These are phyloP conservation scores for Phrynocephalus forsythii DNA, from an alignment of 2,797 vertebrate species.

Conservation along the genomic window DNA sequence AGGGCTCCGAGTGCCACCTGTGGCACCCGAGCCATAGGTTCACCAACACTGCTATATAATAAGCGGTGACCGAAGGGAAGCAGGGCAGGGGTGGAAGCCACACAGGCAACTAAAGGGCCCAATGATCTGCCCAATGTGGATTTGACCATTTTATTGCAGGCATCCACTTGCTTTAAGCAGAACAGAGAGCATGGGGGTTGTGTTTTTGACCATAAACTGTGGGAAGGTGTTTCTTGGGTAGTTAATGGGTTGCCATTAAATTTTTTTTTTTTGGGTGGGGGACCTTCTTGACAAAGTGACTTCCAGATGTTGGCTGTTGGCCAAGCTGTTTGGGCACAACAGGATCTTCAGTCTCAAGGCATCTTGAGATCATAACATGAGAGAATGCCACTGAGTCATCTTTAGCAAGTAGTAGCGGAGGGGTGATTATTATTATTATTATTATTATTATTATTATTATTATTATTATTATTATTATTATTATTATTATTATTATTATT, in stretches of 20 bases:
- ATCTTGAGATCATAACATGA: background rate
- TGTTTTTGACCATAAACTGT: background rate
- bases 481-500: no score
- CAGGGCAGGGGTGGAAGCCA: background rate
- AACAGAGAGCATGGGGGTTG: background rate
- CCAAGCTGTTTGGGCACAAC: background rate
- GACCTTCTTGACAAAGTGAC: background rate
- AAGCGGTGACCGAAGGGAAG: background rate
- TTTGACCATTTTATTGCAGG: background rate
- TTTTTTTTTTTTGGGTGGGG: background rate
- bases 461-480: no score
- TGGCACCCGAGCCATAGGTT: no score
- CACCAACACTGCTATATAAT: no score
- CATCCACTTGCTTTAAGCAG: background rate
- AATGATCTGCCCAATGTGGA: background rate
- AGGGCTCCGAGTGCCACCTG: no score
- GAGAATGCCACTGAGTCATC: background rate
- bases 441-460: no score
- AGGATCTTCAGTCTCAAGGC: background rate
- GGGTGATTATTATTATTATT: no score
- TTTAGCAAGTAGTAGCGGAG: background rate
- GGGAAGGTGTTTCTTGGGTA: background rate
- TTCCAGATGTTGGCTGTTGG: background rate
- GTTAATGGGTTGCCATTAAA: background rate
- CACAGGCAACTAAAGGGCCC: background rate